phyloP scores from a whole-genome alignment of 1,140 invertebrate species.

The Drosophila mayri region DNA sequence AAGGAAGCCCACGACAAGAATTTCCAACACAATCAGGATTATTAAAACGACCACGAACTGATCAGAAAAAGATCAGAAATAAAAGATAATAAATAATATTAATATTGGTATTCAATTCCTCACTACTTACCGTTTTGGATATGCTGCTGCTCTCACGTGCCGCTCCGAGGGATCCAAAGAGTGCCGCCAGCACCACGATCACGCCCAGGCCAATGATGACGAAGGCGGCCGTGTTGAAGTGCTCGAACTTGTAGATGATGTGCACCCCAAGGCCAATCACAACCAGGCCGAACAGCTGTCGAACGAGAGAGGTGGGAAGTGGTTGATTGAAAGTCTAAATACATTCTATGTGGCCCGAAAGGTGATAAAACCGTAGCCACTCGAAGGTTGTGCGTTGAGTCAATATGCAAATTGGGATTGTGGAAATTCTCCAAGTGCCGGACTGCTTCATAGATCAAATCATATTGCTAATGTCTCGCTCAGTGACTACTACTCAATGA shows the following conservation, averaged over 20 bases:
- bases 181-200: conserved; percentile 46
- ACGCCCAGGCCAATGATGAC: conserved; percentile 66
- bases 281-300: conserved; percentile 66
- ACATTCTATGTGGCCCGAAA: conserved; percentile 21
- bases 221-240: conserved; percentile 68
- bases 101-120: neutral
- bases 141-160: conserved; percentile 71
- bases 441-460: neutral
- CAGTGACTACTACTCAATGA: neutral
- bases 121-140: conserved; percentile 56
- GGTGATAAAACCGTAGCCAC: conserved; percentile 28
- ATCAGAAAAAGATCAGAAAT: too few relatives aligned
- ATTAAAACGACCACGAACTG: conserved; percentile 68
- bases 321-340: conserved; percentile 33
- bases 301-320: conserved; percentile 20
- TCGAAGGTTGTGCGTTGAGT: conserved; percentile 26
- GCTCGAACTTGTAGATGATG: conserved; percentile 67
- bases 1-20: conserved; percentile 65
- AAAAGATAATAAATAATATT: neutral
- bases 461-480: neutral
- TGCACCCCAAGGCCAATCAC: conserved; percentile 66
- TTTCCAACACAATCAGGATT: conserved; percentile 60
- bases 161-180: conserved; percentile 70
- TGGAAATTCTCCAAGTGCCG: conserved; percentile 1
- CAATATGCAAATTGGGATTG: conserved; percentile 47